Conservation (phyloP, 1,140 invertebrate species). For the Hesperophylax magnus region DNA sequence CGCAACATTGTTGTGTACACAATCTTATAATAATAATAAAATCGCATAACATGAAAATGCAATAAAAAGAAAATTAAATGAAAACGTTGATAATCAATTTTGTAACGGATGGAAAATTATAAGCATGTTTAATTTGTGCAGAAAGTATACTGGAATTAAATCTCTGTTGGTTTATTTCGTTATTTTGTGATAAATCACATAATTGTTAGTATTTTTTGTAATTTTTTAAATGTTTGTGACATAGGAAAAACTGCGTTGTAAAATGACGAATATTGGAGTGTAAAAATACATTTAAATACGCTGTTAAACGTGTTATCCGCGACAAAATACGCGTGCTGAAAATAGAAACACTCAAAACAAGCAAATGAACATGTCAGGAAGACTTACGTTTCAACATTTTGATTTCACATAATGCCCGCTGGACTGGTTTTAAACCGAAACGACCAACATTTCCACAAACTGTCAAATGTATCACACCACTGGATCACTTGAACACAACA, state of each 20-base stretch:
- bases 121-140: too few relatives aligned
- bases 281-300: neutral
- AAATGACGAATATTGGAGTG: too few relatives aligned
- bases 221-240: too few relatives aligned
- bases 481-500: slow-evolving; percentile 8
- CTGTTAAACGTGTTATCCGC: neutral
- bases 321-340: neutral
- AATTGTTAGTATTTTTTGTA: too few relatives aligned
- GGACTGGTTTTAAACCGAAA: neutral
- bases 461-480: slow-evolving; percentile 40
- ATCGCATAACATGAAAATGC: neutral
- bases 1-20: neutral
- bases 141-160: too few relatives aligned
- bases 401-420: slow-evolving; percentile 1
- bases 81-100: slow-evolving; percentile 4
- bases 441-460: slow-evolving; percentile 37
- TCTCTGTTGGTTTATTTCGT: too few relatives aligned
- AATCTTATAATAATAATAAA: neutral
- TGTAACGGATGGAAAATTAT: neutral
- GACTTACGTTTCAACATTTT: slow-evolving; percentile 2
- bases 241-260: too few relatives aligned
- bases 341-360: neutral
- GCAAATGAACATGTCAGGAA: neutral
- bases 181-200: too few relatives aligned
- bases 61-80: neutral